These are phyloP conservation scores for Eulemur rufifrons DNA, from an alignment of 2,113 vertebrate genomes.

Conservation along the genomic window DNA sequence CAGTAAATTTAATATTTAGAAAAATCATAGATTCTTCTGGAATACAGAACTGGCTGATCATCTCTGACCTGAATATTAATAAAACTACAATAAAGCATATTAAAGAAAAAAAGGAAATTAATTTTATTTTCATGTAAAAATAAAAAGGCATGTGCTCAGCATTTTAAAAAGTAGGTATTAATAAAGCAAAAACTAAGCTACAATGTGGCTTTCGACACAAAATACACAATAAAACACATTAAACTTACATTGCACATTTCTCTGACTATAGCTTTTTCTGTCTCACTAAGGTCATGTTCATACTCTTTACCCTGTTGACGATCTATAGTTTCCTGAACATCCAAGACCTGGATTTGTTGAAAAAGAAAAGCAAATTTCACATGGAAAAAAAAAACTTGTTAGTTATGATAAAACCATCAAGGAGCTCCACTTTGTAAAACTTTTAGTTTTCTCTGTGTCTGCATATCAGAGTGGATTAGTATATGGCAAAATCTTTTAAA, in stretches of 20 bases:
- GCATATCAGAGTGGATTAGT: conserved; percentile 44
- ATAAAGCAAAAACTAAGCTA: conserved; percentile 62
- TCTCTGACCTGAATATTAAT: conserved; percentile 51
- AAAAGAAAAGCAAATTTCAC: conserved; percentile 73
- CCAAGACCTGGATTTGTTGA: conserved; percentile 75
- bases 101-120: conserved; percentile 51
- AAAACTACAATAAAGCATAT: conserved; percentile 68
- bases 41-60: conserved; percentile 54
- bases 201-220: conserved; percentile 68
- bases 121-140: conserved; percentile 74
- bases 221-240: conserved; percentile 73
- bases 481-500: conserved; percentile 35
- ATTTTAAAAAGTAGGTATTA: conserved; percentile 62
- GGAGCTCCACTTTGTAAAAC: conserved; percentile 59
- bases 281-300: conserved; percentile 77
- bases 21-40: conserved; percentile 46
- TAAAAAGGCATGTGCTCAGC: conserved; percentile 57
- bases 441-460: conserved; percentile 57
- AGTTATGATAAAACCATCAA: conserved; percentile 70
- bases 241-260: conserved; percentile 78
- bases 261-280: conserved; percentile 79
- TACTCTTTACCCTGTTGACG: conserved; percentile 77
- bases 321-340: conserved; percentile 79
- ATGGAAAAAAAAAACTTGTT: conserved; percentile 66
- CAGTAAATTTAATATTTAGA: conserved; percentile 37